Evolutionary conservation across 1,140 invertebrate species (phyloP).

Genomic region (Acromyrmex echinatior): DNA sequence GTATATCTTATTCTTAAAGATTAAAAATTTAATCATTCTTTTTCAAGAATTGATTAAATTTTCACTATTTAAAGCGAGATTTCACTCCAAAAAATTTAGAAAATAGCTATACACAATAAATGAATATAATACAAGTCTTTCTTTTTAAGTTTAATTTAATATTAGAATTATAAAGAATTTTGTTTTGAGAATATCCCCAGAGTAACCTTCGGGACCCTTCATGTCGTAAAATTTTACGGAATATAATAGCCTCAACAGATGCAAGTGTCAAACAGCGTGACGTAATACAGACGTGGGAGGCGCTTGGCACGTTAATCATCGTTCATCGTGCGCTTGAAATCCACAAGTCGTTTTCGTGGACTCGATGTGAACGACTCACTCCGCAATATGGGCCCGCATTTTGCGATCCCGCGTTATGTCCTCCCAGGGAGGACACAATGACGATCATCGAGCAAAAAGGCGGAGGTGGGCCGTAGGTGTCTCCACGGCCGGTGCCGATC

Average conservation of each 20-base stretch:
- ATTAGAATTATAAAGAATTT: background rate
- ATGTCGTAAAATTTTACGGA: background rate
- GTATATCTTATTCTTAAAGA: too few relatives aligned
- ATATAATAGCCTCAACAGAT: constrained; percentile 8
- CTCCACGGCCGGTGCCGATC: constrained; percentile 18
- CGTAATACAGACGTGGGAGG: constrained; percentile 46
- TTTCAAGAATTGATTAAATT: too few relatives aligned
- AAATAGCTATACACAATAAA: background rate
- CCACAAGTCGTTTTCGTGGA: constrained; percentile 55
- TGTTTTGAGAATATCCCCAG: background rate
- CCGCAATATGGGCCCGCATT: background rate
- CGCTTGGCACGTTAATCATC: constrained; percentile 70
- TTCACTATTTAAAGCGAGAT: too few relatives aligned
- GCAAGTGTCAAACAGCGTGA: constrained; percentile 31
- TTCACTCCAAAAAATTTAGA: too few relatives aligned
- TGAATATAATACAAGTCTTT: background rate
- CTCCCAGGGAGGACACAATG: constrained; percentile 2
- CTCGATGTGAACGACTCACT: constrained; percentile 37
- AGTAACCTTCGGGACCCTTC: background rate
- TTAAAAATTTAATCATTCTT: too few relatives aligned
- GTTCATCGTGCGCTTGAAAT: constrained; percentile 61
- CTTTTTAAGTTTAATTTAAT: background rate
- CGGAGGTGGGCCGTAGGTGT: constrained; percentile 23
- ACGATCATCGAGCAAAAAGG: constrained; percentile 18
- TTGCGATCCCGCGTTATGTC: background rate